Evolutionary conservation across 2,113 vertebrate genomes (phyloP), one percentile per base, ranked within the genome.

Genomic region (Thalassoma bifasciatum): DNA sequence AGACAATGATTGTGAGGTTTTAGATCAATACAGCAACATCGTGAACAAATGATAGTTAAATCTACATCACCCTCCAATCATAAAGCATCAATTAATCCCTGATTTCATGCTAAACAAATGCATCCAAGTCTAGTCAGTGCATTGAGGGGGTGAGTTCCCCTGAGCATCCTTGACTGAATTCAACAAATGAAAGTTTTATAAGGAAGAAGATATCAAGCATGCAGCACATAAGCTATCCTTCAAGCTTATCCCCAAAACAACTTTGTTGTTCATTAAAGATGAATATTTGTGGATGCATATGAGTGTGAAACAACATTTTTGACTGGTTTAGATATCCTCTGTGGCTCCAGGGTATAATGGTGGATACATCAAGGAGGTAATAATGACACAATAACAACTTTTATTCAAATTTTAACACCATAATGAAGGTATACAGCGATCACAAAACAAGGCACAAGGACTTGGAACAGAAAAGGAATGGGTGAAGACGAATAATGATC

Each of bases 91-190:
- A 91, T 86, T 63, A 79, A 83, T 59, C 36, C 37, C 50, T 53
- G 40, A 40, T 53, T 83, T 63, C 23, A 46, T 0, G 46, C 50
- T 83, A 82, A 84, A 79, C 79, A 79, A 76, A 80, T 73, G 36
- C 66, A 74, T 58, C 67, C 3, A 24, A 50, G 59, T 73, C 47
- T 30, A 30, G 30, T 26, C 40, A 42, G 38, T 79, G 77, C 81
- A 88, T 80, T 59, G 70, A 77, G 30, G 26, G 52, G 26, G 40
- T 85, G 75, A 90, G 90, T 90, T 89, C 87, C 88, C 89, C 51
- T 7, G 81, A 85, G 88, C 65, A 53, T 84, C 57, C 58, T 65
- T 8, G 52, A 59, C 68, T 75, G 22, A 64, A 74, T 22, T 64
- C 65, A 87, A 82, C 66, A 77, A 87, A 88, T 82, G 51, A 82